Conservation (phyloP, 2,888 invertebrate genomes). For the Taphrorychus bicolor region DNA sequence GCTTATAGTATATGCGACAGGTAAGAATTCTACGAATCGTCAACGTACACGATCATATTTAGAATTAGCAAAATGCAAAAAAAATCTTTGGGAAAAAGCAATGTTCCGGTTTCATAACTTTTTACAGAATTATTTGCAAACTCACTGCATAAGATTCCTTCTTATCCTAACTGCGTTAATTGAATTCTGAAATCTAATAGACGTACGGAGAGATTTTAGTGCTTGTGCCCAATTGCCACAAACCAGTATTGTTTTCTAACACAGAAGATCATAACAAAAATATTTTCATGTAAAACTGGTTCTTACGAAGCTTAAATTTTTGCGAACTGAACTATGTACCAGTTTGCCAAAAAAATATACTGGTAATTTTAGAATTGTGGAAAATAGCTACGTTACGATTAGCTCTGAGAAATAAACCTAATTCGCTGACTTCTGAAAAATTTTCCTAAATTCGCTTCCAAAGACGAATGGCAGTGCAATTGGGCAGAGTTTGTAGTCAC, state of each 20-base stretch:
- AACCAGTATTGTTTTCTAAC: constrained; percentile 4
- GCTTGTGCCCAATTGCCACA: not conserved
- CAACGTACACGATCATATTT: too few species aligned
- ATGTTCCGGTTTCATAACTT: too few species aligned
- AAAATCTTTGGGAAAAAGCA: too few species aligned
- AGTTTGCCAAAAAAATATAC: constrained; percentile 5
- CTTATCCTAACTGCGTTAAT: too few species aligned
- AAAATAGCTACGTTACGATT: constrained; percentile 4
- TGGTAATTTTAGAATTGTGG: not conserved
- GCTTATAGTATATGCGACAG: too few species aligned
- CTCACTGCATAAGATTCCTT: too few species aligned
- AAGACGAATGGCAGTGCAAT: constrained; percentile 2
- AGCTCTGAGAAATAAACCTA: not conserved
- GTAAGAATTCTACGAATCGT: too few species aligned
- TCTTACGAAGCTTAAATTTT: constrained; percentile 4
- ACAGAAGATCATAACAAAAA: not conserved
- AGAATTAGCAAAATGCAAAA: too few species aligned
- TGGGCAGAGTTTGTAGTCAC: not conserved
- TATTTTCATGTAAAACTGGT: not conserved
- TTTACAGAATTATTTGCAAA: too few species aligned
- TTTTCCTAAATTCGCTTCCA: not conserved
- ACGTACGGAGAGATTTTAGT: too few species aligned
- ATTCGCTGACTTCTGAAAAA: not conserved
- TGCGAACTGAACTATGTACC: not conserved
- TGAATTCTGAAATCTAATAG: too few species aligned